Evolutionary conservation across 1,140 invertebrate species (phyloP), one percentile per base, ranked within the genome.

Genomic region (Trachelipus rathkii): DNA sequence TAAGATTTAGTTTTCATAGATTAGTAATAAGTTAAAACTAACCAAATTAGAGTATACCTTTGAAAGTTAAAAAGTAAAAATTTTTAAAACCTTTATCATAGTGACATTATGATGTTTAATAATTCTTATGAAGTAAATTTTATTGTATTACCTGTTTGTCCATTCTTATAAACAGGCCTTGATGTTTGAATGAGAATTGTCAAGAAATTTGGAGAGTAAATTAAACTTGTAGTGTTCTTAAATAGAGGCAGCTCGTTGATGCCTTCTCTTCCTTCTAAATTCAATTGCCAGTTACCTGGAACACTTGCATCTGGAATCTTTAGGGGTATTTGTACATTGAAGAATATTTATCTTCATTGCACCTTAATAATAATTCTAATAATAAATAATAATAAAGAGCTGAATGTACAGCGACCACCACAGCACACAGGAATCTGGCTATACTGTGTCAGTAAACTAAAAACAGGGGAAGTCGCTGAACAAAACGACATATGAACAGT

Each of bases 121-220:
- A 33, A 33, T 33, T 33, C 33, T 33, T 33, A 33, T 33, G 33
- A 1, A 33, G 6, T 60, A 60, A 60, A 60, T 60, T 15, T 60
- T 15, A 19, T 15, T 60, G 1, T 60, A 50, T 72, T 67, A 79
- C 78, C 77, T 24, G 50, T 74, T 71, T 79, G 77, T 50, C 71
- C 77, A 13, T 73, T 53, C 69, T 81, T 81, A 74, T 81, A 81
- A 71, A 81, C 79, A n/a, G 80, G 80, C 7, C 80, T 70, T 13
- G 72, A 79, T 4, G 80, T 73, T 24, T 81, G 79, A 66, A 81
- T 73, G 50, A 81, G 24, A n/a, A 81, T 76, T 13, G 79, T 81
- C 21, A 81, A 50, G 74, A 81, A 81, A 21, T 71, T 44, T 44
- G 76, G 53, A 21, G 68, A 78, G 74, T 78, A 81, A 23, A 74